phyloP scores from a whole-genome alignment of 2,888 invertebrate species.

The Zele albiditarsus region DNA sequence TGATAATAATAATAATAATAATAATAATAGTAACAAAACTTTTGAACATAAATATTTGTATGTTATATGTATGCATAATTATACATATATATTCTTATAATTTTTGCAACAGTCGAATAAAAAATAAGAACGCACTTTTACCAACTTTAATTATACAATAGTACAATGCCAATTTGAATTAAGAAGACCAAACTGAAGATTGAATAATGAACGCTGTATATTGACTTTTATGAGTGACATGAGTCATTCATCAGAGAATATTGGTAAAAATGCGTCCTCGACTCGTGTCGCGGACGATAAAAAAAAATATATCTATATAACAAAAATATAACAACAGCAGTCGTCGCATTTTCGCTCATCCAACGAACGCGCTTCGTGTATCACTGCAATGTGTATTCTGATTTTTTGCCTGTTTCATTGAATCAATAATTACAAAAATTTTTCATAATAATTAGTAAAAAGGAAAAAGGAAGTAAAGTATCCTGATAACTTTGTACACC shows the following conservation, averaged over 20 bases:
- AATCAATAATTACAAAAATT: conserved; percentile 55
- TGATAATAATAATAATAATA: conserved; percentile 35
- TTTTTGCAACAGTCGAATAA: conserved; percentile 59
- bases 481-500: conserved; percentile 59
- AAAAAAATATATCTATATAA: conserved; percentile 63
- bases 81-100: conserved; percentile 51
- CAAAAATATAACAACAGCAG: conserved; percentile 71
- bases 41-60: conserved; percentile 66
- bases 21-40: conserved; percentile 23
- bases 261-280: conserved; percentile 56
- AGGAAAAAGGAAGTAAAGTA: conserved; percentile 53
- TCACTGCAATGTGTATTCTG: conserved; percentile 58
- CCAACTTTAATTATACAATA: conserved; percentile 38
- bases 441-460: conserved; percentile 34
- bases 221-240: not conserved
- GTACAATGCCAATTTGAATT: not conserved
- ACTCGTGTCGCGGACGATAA: conserved; percentile 59
- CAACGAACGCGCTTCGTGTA: conserved; percentile 54
- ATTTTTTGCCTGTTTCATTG: conserved; percentile 61
- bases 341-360: conserved; percentile 62
- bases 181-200: not conserved
- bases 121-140: conserved; percentile 55
- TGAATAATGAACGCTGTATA: not conserved
- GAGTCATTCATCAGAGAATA: conserved; percentile 23
- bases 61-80: conserved; percentile 42